phyloP scores from a whole-genome alignment of 2,797 vertebrate genomes.

The Siniperca undulata region DNA sequence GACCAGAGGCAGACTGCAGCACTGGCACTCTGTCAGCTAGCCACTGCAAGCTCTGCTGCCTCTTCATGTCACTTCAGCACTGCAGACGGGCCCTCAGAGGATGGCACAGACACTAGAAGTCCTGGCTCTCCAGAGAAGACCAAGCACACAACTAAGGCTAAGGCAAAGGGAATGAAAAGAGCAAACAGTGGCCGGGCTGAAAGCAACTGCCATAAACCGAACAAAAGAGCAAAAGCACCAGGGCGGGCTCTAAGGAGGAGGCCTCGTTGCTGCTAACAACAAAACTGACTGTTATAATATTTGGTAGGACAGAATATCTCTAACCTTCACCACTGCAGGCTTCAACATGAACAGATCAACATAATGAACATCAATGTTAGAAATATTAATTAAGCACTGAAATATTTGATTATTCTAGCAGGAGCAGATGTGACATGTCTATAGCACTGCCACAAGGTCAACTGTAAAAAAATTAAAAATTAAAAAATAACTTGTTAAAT shows the following conservation, averaged over 20 bases:
- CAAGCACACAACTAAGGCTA: constrained; percentile 25
- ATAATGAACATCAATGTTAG: constrained; percentile 20
- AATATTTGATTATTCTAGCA: constrained; percentile 10
- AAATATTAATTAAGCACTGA: constrained; percentile 61
- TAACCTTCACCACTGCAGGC: constrained; percentile 16
- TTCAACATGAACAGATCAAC: constrained; percentile 43
- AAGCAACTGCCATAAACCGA: constrained; percentile 79
- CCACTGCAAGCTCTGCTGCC: constrained; percentile 85
- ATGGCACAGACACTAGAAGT: constrained; percentile 13
- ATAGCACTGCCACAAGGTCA: constrained; percentile 20
- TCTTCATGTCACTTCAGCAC: constrained; percentile 40
- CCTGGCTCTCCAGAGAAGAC: constrained; percentile 27
- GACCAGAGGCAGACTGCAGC: constrained; percentile 96
- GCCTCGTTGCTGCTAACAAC: constrained; percentile 86
- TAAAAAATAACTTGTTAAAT: not conserved
- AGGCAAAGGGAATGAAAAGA: constrained; percentile 86
- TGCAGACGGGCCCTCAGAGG: constrained; percentile 7
- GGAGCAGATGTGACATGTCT: constrained; percentile 11
- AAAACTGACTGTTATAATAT: constrained; percentile 15
- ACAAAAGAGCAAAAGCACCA: constrained; percentile 83
- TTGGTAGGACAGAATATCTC: constrained; percentile 16
- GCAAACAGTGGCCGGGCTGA: constrained; percentile 76
- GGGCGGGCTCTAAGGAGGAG: constrained; percentile 88
- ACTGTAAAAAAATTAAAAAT: not conserved
- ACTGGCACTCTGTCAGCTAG: constrained; percentile 96